These are phyloP conservation scores for Nezara viridula DNA, from an alignment of 2,888 invertebrate species.

Conservation along the genomic window DNA sequence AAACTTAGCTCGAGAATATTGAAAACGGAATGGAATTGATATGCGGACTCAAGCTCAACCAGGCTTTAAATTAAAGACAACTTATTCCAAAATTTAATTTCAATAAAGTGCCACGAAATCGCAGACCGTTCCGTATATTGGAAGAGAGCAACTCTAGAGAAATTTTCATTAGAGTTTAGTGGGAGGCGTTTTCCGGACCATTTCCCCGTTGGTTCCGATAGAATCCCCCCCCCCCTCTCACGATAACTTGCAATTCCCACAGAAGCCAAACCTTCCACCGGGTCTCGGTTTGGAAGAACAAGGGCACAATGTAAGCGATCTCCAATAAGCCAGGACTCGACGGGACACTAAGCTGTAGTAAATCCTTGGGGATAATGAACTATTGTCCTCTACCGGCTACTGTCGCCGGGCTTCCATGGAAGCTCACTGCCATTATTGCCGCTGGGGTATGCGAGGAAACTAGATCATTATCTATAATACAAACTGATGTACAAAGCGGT, in stretches of 20 bases:
- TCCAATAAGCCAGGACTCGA: background rate
- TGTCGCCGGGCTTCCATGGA: background rate
- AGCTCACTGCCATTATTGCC: background rate
- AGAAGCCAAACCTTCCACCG: background rate
- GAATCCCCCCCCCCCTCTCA: slow-evolving; percentile 7
- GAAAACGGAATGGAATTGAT: background rate
- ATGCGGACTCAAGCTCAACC: background rate
- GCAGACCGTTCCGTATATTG: background rate
- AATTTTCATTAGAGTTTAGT: slow-evolving; percentile 30
- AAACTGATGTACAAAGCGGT: background rate
- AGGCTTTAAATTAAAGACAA: background rate
- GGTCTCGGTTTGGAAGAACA: background rate
- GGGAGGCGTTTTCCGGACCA: slow-evolving; percentile 27
- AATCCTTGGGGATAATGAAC: background rate
- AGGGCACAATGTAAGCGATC: background rate
- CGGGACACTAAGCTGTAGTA: background rate
- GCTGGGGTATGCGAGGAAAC: background rate
- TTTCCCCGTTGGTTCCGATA: slow-evolving; percentile 4
- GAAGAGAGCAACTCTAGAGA: background rate
- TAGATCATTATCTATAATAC: background rate
- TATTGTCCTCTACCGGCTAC: background rate
- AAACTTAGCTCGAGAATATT: background rate
- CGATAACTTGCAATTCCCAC: slow-evolving; percentile 6
- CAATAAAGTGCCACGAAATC: background rate
- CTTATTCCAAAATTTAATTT: background rate